A percentile compares a stretch with the other conserved stretches of the same genome.
Conservation (phyloP, 2,113 vertebrate genomes). For the Pedetes capensis region DNA sequence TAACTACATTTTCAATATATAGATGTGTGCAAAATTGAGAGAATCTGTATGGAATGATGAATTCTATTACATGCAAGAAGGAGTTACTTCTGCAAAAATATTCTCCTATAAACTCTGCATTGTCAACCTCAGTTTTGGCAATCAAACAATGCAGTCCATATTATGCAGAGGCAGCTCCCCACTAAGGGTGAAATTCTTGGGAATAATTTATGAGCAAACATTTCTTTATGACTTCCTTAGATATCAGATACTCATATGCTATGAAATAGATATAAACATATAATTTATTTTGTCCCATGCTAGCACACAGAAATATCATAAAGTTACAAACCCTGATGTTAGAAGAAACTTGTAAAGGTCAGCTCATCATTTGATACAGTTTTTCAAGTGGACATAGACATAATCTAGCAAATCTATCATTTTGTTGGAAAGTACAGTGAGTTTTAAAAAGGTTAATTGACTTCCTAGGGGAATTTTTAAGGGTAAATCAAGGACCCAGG, state of each 20-base stretch:
- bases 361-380: background rate
- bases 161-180: background rate
- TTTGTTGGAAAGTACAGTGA: background rate
- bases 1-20: background rate
- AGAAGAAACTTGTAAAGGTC: conserved; percentile 35
- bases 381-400: conserved; percentile 4
- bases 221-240: conserved; percentile 47
- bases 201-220: conserved; percentile 52
- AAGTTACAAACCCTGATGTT: background rate
- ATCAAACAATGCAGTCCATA: background rate
- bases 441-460: background rate
- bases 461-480: background rate
- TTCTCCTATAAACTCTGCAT: background rate
- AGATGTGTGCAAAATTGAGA: background rate
- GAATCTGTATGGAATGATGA: background rate
- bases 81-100: background rate
- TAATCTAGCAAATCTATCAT: background rate
- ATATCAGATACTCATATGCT: background rate
- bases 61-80: background rate
- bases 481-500: background rate
- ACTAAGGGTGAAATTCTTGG: background rate
- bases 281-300: conserved; percentile 46
- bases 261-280: conserved; percentile 46
- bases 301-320: conserved; percentile 8
- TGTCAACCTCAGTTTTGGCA: background rate